Evolutionary conservation across 1,140 invertebrate genomes (phyloP).

Genomic region (Paramacrobiotus metropolitanus): DNA sequence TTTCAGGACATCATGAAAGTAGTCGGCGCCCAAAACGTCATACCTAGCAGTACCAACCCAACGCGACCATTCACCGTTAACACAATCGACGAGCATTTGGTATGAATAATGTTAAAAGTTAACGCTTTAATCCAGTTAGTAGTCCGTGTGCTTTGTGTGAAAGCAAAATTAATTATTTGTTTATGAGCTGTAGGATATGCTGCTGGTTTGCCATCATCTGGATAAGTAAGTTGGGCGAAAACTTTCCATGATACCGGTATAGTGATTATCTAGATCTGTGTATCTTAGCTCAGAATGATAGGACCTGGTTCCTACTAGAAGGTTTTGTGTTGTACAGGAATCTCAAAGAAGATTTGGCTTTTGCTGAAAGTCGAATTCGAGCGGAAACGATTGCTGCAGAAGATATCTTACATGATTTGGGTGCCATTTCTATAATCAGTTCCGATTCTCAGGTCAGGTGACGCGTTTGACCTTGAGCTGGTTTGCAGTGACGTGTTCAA

Average conservation of each 20-base stretch:
- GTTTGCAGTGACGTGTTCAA: no score
- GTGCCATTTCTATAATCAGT: constrained; percentile 23
- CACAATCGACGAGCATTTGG: no score
- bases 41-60: no score
- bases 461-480: no score
- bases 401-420: constrained; percentile 24
- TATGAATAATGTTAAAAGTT: no score
- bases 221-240: no score
- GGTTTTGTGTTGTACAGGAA: constrained; percentile 15
- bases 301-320: neutral
- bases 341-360: constrained; percentile 21
- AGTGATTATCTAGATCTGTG: no score
- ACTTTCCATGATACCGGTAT: no score
- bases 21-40: neutral
- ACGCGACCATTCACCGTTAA: no score
- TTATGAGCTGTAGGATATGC: constrained; percentile 17
- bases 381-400: constrained; percentile 24
- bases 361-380: constrained; percentile 23
- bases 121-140: no score
- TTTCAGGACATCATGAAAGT: neutral
- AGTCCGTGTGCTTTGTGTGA: no score
- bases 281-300: neutral
- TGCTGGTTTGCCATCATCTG: constrained; percentile 23
- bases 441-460: constrained; percentile 20
- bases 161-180: no score